Conservation (phyloP, 2,888 invertebrate species). For the Zygogramma bicolorata region DNA sequence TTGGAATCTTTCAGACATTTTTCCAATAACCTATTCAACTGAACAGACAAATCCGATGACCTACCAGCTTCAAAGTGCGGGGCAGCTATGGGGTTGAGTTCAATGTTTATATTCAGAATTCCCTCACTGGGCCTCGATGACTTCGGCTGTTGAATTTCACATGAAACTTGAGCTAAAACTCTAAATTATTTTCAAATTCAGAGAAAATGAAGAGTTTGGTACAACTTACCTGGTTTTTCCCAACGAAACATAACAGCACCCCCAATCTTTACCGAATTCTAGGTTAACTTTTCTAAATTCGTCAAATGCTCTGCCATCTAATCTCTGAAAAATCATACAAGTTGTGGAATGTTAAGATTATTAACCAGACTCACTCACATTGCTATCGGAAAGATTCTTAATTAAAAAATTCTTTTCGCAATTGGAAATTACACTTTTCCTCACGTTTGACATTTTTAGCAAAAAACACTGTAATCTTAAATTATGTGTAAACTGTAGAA, state of each 20-base stretch:
- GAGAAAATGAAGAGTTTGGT: neutral
- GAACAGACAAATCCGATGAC: constrained; percentile 79
- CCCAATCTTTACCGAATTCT: constrained; percentile 86
- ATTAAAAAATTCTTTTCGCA: constrained; percentile 80
- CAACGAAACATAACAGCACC: constrained; percentile 81
- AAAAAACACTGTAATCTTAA: too few species aligned
- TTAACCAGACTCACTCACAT: constrained; percentile 67
- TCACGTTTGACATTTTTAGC: constrained; percentile 69
- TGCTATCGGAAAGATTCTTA: constrained; percentile 74
- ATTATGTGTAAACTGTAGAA: too few species aligned
- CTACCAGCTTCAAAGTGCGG: constrained; percentile 85
- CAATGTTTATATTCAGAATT: constrained; percentile 85
- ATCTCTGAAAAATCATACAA: constrained; percentile 67
- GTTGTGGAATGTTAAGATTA: neutral
- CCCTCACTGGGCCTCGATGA: constrained; percentile 91
- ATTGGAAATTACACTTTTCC: constrained; percentile 75
- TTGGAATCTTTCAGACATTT: constrained; percentile 91
- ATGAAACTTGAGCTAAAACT: constrained; percentile 88
- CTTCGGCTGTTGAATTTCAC: constrained; percentile 88
- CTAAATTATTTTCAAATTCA: constrained; percentile 65
- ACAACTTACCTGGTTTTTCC: constrained; percentile 80
- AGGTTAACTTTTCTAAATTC: constrained; percentile 81
- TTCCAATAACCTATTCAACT: constrained; percentile 85
- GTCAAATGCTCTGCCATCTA: constrained; percentile 82
- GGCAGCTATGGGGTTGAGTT: constrained; percentile 88